These are phyloP conservation scores for Grammomys surdaster DNA, from an alignment of 2,113 vertebrate species.

Conservation along the genomic window DNA sequence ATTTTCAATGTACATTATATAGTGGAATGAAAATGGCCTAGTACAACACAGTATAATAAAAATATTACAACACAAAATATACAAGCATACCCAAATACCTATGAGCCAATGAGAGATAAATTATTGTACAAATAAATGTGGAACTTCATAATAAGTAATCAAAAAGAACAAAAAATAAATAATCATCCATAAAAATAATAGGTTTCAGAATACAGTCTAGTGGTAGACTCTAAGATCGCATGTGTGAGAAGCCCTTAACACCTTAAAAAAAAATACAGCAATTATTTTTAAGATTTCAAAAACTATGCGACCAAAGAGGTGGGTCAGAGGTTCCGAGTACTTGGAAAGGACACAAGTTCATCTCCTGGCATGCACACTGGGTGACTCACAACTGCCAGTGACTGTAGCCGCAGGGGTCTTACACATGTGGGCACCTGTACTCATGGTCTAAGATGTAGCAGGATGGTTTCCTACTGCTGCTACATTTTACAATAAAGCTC, in stretches of 20 bases:
- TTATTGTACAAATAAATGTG: background rate
- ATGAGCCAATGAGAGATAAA: background rate
- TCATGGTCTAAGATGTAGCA: too few species aligned
- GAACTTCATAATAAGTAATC: background rate
- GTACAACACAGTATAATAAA: background rate
- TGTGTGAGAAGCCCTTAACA: background rate
- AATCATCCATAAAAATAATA: background rate
- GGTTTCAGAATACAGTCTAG: background rate
- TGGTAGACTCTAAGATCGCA: background rate
- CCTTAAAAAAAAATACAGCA: background rate
- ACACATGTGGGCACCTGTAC: background rate
- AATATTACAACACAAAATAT: background rate
- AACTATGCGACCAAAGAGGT: background rate
- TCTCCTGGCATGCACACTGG: background rate
- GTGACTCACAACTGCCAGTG: background rate
- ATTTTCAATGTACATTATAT: background rate
- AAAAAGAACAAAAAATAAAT: background rate
- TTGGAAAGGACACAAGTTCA: background rate
- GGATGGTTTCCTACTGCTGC: too few species aligned
- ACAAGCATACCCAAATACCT: background rate
- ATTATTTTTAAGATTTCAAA: background rate
- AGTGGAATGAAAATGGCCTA: background rate
- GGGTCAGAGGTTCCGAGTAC: background rate
- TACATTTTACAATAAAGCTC: too few species aligned
- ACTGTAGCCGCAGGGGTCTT: background rate